phyloP scores from a whole-genome alignment of 2,797 vertebrate genomes.

The Discoglossus pictus region DNA sequence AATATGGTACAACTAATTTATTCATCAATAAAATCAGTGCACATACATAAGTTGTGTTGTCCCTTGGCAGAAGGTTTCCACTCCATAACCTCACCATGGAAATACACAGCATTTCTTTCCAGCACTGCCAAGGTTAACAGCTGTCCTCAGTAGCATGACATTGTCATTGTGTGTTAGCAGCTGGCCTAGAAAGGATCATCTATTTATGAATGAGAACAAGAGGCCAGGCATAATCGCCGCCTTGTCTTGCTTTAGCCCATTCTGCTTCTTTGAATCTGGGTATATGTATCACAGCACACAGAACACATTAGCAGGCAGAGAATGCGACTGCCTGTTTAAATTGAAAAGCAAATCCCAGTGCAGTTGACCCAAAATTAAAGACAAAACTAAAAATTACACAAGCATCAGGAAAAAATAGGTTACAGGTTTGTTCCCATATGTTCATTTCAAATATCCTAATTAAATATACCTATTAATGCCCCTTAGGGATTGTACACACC shows the following conservation, averaged over 20 bases:
- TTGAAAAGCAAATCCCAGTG: slow-evolving; percentile 37
- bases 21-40: slow-evolving; percentile 17
- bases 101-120: slow-evolving; percentile 7
- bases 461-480: slow-evolving; percentile 35
- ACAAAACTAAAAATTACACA: slow-evolving; percentile 29
- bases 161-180: slow-evolving; percentile 47
- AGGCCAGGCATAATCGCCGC: slow-evolving; percentile 29
- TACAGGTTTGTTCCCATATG: slow-evolving; percentile 21
- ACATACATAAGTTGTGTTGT: slow-evolving; percentile 15
- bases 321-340: slow-evolving; percentile 35
- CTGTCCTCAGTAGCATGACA: slow-evolving; percentile 12
- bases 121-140: slow-evolving; percentile 31
- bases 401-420: slow-evolving; percentile 24
- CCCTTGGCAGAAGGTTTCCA: slow-evolving; percentile 17
- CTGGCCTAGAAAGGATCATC: slow-evolving; percentile 34
- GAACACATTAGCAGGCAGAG: slow-evolving; percentile 28
- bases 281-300: slow-evolving; percentile 25
- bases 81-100: not conserved
- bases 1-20: slow-evolving; percentile 1
- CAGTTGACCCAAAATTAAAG: slow-evolving; percentile 24
- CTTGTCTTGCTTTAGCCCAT: slow-evolving; percentile 14
- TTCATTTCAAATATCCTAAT: slow-evolving; percentile 30
- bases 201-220: slow-evolving; percentile 49
- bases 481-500: slow-evolving; percentile 29
- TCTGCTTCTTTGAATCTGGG: slow-evolving; percentile 17